phyloP scores from a whole-genome alignment of 1,140 invertebrate species.

The Brachionus asplanchnoidis region DNA sequence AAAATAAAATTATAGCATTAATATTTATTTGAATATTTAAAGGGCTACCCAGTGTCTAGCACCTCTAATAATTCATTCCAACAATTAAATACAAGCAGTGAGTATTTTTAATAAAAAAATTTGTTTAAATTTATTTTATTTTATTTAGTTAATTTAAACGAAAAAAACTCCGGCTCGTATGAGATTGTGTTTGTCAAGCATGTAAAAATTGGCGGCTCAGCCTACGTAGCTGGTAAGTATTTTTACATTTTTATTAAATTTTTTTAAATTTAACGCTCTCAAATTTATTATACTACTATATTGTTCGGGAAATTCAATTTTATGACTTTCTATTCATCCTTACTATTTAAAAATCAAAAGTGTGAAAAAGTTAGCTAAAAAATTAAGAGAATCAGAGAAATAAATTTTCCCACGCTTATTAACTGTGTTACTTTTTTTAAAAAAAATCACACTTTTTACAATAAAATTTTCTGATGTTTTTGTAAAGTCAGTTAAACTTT shows the following conservation, averaged over 20 bases:
- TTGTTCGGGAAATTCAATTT: no score
- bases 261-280: no score
- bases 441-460: no score
- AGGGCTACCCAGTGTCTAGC: not conserved
- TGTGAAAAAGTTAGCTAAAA: no score
- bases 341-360: no score
- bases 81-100: conserved; percentile 23
- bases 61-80: not conserved
- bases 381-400: no score
- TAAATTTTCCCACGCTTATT: no score
- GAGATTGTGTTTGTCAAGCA: conserved; percentile 37
- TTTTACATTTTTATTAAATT: not conserved
- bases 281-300: no score
- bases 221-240: not conserved
- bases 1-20: not conserved
- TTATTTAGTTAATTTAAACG: not conserved
- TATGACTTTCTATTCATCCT: no score
- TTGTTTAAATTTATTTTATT: not conserved
- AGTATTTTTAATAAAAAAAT: not conserved
- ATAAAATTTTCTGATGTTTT: no score
- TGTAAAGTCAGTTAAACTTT: no score
- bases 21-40: not conserved
- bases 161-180: not conserved
- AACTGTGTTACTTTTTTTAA: no score
- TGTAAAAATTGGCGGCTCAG: conserved; percentile 24